Evolutionary conservation across 1,140 invertebrate genomes (phyloP), one percentile per base, ranked within the genome.

Genomic region (Daktulosphaira vitifoliae): DNA sequence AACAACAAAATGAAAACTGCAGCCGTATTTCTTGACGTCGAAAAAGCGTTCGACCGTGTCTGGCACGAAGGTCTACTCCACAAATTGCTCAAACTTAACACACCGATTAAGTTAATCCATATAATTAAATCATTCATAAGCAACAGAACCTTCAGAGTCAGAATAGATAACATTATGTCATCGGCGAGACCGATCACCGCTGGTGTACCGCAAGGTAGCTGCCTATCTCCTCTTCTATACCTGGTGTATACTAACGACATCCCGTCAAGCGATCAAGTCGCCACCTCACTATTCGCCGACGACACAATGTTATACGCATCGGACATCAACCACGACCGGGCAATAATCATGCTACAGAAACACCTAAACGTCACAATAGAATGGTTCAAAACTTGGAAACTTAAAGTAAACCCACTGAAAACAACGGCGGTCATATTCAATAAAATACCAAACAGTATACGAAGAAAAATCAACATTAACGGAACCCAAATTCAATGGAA

Each of bases 1-100:
- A 72, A 71, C 16, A 59, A 54, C 16, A 69, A 69, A 16, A 71
- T 65, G 52, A 64, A 49, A 15, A 74, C 73, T 5, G 70, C 62
- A 1, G 68, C 72, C 26, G 22, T 75, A 0, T 66, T 76, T 16
- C 68, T 77, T n/a, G 76, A 78, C 29, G 68, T 77, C 1, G 70
- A 72, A 56, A 77, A 77, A 68, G 74, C 75, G 0, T 77, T 76
- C 44, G 76, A 78, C 44, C 68, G 66, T 11, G 71, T 75, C 0
- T 76, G 75, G 74, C 66, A 72, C 9, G 56, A 72, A 7, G 75
- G 73, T 0, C 66, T 77, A 1, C 42, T 75, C 1, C 69, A 70
- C 16, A 77, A 74, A 69, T 52, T 76, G 16, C 11, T 11, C 33
- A 15, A 26, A 16, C 23, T 15, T 2, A 29, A 51, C 23, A 29